These are phyloP conservation scores for Eretmocerus hayati DNA, from an alignment of 2,888 invertebrate species.

Conservation along the genomic window DNA sequence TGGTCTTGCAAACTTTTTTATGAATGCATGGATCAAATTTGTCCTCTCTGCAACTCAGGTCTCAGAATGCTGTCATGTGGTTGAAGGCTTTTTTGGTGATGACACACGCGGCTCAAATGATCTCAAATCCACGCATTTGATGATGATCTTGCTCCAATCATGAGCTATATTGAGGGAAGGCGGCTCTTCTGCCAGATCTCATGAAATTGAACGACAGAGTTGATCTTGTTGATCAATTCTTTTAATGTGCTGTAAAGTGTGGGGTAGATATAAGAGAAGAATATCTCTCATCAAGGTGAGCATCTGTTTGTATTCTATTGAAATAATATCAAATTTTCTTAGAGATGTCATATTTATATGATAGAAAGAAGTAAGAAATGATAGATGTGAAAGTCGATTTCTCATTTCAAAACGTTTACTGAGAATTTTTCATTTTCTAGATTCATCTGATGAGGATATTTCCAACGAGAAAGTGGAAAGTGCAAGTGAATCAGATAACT, in stretches of 20 bases:
- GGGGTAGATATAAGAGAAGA: conserved; percentile 44
- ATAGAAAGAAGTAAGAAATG: not conserved
- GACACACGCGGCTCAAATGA: conserved; percentile 56
- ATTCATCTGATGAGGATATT: conserved; percentile 41
- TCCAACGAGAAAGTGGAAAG: conserved; percentile 35
- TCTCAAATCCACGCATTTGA: conserved; percentile 57
- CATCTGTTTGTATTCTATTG: no score
- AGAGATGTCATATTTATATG: no score
- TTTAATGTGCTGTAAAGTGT: conserved; percentile 42
- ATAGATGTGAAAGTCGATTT: not conserved
- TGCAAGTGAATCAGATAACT: conserved; percentile 41
- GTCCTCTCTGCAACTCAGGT: conserved; percentile 52
- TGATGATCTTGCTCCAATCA: conserved; percentile 52
- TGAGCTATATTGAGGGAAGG: conserved; percentile 55
- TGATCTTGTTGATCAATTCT: conserved; percentile 54
- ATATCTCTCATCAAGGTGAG: conserved; percentile 49
- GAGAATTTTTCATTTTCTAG: conserved; percentile 23
- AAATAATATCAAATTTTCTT: no score
- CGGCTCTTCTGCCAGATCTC: conserved; percentile 51
- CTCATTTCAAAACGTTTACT: not conserved
- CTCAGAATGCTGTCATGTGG: conserved; percentile 52
- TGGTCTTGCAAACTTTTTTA: conserved; percentile 49
- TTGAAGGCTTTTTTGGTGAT: conserved; percentile 53
- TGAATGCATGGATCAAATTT: conserved; percentile 57
- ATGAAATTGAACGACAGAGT: conserved; percentile 57